Evolutionary conservation across 2,888 invertebrate genomes (phyloP).

Genomic region (Biston betularia): DNA sequence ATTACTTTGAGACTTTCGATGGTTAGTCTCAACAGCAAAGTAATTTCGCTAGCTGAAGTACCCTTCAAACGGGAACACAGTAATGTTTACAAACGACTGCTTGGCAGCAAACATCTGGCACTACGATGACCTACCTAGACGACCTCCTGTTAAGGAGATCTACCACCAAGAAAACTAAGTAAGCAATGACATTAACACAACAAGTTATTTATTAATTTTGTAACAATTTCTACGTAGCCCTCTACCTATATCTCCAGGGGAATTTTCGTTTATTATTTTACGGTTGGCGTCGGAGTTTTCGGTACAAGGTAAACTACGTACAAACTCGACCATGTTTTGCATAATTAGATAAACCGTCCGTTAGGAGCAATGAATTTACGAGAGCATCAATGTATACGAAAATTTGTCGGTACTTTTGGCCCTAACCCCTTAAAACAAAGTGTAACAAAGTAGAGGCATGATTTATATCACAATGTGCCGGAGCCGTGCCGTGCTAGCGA

Average conservation of each 20-base stretch:
- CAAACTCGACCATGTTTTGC: slow-evolving; percentile 70
- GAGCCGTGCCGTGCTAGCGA: not conserved
- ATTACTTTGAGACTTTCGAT: too few species aligned
- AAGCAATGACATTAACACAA: too few species aligned
- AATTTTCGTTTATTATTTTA: slow-evolving; percentile 69
- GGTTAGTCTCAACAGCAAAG: too few species aligned
- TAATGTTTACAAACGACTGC: too few species aligned
- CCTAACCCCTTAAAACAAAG: slow-evolving; percentile 10
- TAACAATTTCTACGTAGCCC: not conserved
- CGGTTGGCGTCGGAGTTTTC: slow-evolving; percentile 50
- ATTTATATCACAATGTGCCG: not conserved
- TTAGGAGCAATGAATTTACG: slow-evolving; percentile 58
- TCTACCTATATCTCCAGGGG: slow-evolving; percentile 39
- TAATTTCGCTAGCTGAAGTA: too few species aligned
- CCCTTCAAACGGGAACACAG: too few species aligned
- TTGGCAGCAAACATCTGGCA: too few species aligned
- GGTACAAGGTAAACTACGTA: slow-evolving; percentile 63
- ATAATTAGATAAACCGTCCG: slow-evolving; percentile 74
- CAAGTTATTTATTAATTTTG: not conserved
- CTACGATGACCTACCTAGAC: too few species aligned
- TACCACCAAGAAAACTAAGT: too few species aligned
- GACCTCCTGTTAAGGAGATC: too few species aligned
- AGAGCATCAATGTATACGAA: slow-evolving; percentile 53
- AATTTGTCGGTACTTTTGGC: slow-evolving; percentile 36
- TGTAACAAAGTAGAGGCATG: slow-evolving; percentile 20